Conservation (phyloP, 64 coral and sea anemone species). For the Orbicella faveolata region DNA sequence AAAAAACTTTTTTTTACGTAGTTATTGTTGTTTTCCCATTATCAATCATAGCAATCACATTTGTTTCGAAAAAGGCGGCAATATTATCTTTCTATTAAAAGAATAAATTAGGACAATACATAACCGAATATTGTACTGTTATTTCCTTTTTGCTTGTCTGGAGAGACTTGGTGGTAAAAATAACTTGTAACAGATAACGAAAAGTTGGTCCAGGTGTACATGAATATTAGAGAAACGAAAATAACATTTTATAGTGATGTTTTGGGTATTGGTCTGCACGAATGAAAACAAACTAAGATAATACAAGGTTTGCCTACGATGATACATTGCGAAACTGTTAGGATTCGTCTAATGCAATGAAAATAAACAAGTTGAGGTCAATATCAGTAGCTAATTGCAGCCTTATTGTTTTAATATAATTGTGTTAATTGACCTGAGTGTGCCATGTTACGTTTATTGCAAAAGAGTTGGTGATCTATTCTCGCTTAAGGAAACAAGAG, state of each 20-base stretch:
- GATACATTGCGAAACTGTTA: not conserved
- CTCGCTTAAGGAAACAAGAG: slow-evolving; percentile 8
- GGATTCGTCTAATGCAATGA: not conserved
- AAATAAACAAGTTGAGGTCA: slow-evolving; percentile 19
- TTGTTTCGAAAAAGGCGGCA: not conserved
- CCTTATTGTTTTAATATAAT: slow-evolving; percentile 8
- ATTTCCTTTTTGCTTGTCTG: no score
- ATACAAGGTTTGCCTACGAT: not conserved
- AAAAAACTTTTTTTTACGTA: no score
- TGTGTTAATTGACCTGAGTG: not conserved
- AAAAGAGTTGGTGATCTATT: not conserved
- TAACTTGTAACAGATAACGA: no score
- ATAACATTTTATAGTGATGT: no score
- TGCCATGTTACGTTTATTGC: not conserved
- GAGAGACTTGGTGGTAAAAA: no score
- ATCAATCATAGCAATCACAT: not conserved
- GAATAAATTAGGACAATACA: no score
- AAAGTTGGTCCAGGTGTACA: no score
- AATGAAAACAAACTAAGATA: not conserved
- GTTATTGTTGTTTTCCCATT: not conserved
- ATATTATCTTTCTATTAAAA: not conserved
- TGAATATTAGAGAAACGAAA: no score
- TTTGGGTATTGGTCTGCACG: no score
- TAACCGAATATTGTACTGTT: no score
- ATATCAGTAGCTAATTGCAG: slow-evolving; percentile 19